Evolutionary conservation across 1,140 invertebrate species (phyloP).

Genomic region (Asbolus verrucosus): DNA sequence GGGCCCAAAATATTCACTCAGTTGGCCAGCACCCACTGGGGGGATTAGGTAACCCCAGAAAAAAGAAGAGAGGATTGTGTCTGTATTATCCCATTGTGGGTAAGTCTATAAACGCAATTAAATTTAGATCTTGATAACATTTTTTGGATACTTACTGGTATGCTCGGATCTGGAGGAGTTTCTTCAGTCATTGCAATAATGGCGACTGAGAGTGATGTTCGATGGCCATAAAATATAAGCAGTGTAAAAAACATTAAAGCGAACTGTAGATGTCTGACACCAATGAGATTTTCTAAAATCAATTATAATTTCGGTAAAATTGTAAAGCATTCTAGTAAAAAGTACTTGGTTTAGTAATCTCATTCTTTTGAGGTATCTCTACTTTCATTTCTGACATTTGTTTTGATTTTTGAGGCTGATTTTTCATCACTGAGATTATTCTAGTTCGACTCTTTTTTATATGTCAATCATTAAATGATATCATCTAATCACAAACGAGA

Average conservation of each 20-base stretch:
- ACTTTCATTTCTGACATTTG: too few relatives aligned
- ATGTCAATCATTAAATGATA: too few relatives aligned
- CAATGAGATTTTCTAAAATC: slow-evolving; percentile 55
- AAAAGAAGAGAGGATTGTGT: slow-evolving; percentile 73
- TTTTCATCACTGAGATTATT: too few relatives aligned
- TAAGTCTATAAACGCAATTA: slow-evolving; percentile 57
- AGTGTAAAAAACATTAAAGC: slow-evolving; percentile 73
- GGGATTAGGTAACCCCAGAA: slow-evolving; percentile 73
- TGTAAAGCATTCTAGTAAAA: too few relatives aligned
- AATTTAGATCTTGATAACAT: slow-evolving; percentile 16
- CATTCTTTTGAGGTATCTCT: too few relatives aligned
- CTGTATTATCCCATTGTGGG: slow-evolving; percentile 66
- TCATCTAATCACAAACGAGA: too few relatives aligned
- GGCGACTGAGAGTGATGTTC: slow-evolving; percentile 76
- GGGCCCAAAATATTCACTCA: slow-evolving; percentile 74
- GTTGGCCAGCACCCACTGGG: slow-evolving; percentile 75
- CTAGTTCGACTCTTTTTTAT: too few relatives aligned
- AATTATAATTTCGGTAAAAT: too few relatives aligned
- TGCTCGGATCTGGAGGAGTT: slow-evolving; percentile 40
- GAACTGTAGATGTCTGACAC: slow-evolving; percentile 73
- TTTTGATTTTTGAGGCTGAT: too few relatives aligned
- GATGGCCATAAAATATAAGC: slow-evolving; percentile 71
- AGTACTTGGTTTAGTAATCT: too few relatives aligned
- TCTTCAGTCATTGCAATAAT: slow-evolving; percentile 75
- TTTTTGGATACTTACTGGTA: slow-evolving; percentile 52